Base-by-base conservation (phyloP, 1,140 invertebrate species). In the Stegodyphus mimosarum region DNA sequence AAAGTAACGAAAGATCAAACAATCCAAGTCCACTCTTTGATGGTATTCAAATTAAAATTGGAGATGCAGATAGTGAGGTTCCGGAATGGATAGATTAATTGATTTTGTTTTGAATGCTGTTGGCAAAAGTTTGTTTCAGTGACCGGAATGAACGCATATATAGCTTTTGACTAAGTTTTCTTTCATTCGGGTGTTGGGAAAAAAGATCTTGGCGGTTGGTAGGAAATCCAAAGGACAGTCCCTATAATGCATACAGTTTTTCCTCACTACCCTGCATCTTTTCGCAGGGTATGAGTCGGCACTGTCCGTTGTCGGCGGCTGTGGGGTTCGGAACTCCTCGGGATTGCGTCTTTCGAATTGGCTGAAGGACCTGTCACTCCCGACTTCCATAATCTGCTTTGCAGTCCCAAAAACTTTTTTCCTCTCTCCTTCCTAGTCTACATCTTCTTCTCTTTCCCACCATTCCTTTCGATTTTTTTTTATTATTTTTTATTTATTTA, bases 301-400 rank as follows among this genome's bases (percentile, higher is more conserved):
- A 69, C 33, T 78, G 76, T 78, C 76, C 76, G 76, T 69, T 69
- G 66, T 69, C 17, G 63, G 64, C 76, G 76, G 60, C 52, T 33
- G 33, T 33, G 60, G 55, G 52, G n/a, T 18, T 67, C 33, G 66
- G 33, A 33, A 33, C 33, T 33, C 66, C 11, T 67, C 13, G 69
- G 69, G n/a, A 71, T 51, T 71, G 33, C 33, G 18, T 50, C 83
- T 77, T 70, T 64, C 63, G 83, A 84, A 84, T 84, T 84, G 83
- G 83, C 83, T 84, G 83, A 76, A 71, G 83, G 74, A 70, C n/a
- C 83, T 77, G 83, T 84, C 83, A 84, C 63, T 84, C 83, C 70
- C 48, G 72, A 60, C 80, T 83, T 83, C 80, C 64, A 84, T 84
- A 84, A 84, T 84, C 83, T 84, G 83, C 83, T 84, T 84, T 84